Evolutionary conservation across 2,113 vertebrate genomes (phyloP), one percentile per base, ranked within the genome.

Genomic region (Cyanoramphus novaezelandiae): DNA sequence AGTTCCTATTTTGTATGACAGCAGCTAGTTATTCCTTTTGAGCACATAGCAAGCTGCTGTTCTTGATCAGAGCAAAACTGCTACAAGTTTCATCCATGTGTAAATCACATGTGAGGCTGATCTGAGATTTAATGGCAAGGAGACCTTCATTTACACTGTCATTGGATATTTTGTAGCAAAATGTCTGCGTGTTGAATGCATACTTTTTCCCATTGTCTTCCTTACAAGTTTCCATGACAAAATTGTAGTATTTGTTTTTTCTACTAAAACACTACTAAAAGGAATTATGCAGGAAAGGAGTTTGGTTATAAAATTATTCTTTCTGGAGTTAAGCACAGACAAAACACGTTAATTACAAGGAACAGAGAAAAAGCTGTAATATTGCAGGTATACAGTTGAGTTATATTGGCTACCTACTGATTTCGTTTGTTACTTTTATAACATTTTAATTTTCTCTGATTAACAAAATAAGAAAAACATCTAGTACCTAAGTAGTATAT

Each of bases 41-140:
- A 62, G 44, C 28, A 24, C 10, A 11, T 20, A 52, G 17, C 7
- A 50, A 63, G 60, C 35, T 44, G 11, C 31, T 57, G 47, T 59
- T 24, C 31, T 71, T 81, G 14, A n/a, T 59, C 12, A 41, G 27
- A 77, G 7, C 2, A 62, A 60, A 91, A 35, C 1, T 10, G 13
- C 19, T 74, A 27, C 37, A 78, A 82, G 5, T 8, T 77, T 80
- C 19, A 62, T 33, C 14, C 6, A 4, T 33, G 4, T 68, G 3
- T 68, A 85, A 60, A 7, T 55, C 23, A 60, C 4, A 16, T 0
- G 0, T 60, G 21, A 62, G 37, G 14, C 17, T 62, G 13, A 57
- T 72, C 50, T 74, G 39, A 62, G n/a, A 20, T 10, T 53, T 57
- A 13, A 64, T 20, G 5, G 15, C 23, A 17, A 19, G 2, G 12